These are phyloP conservation scores for Diachrysia chrysitis DNA, from an alignment of 2,888 invertebrate genomes.

Conservation along the genomic window DNA sequence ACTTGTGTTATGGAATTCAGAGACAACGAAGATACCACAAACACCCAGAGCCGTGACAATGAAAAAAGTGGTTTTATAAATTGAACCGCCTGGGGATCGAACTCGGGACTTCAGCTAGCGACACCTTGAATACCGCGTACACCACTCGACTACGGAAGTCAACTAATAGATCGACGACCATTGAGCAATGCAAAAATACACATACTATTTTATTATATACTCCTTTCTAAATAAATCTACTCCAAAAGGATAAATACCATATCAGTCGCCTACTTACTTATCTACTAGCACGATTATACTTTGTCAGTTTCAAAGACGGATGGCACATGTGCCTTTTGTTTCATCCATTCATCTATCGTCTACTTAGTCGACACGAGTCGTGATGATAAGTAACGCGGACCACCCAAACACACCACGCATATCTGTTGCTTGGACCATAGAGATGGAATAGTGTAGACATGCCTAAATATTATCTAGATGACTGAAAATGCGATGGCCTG, in stretches of 20 bases:
- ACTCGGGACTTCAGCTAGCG: no score
- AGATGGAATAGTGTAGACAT: slow-evolving; percentile 62
- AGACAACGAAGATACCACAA: no score
- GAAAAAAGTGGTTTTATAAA: no score
- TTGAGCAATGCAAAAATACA: no score
- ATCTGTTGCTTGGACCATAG: slow-evolving; percentile 61
- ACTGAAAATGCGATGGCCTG: no score
- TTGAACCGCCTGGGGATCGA: no score
- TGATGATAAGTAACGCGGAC: slow-evolving; percentile 83
- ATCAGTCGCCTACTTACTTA: slow-evolving; percentile 14
- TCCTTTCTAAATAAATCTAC: not conserved
- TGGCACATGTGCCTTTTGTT: slow-evolving; percentile 43
- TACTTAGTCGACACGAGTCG: slow-evolving; percentile 63
- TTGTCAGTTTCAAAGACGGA: slow-evolving; percentile 48
- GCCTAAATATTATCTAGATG: not conserved
- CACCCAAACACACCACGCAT: slow-evolving; percentile 77
- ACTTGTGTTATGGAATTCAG: no score
- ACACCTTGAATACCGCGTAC: no score
- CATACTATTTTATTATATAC: no score
- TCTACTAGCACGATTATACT: slow-evolving; percentile 35
- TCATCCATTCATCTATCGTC: slow-evolving; percentile 45
- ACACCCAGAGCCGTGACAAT: no score
- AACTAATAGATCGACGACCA: no score
- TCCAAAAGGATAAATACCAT: not conserved
- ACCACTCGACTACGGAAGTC: no score